Conservation (phyloP, 2,797 vertebrate species). For the Botia almorhae region DNA sequence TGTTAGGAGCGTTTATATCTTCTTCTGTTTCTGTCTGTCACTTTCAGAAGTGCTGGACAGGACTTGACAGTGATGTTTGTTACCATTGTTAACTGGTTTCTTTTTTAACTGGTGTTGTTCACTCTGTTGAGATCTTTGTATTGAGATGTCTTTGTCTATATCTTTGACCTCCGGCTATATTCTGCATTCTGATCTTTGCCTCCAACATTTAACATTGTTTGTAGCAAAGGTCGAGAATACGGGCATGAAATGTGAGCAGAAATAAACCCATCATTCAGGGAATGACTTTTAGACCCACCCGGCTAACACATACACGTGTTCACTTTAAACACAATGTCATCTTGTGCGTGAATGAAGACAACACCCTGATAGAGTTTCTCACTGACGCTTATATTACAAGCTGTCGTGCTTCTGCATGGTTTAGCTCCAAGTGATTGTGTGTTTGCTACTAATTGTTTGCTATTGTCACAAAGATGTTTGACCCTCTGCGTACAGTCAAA, state of each 20-base stretch:
- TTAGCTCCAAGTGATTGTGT: background rate
- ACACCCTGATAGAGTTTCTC: conserved; percentile 14
- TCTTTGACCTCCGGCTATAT: conserved; percentile 18
- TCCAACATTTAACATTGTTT: conserved; percentile 4
- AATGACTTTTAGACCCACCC: background rate
- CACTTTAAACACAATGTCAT: background rate
- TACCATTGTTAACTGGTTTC: background rate
- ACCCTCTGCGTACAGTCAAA: background rate
- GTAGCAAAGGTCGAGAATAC: background rate
- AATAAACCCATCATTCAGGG: background rate
- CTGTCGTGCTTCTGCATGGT: background rate
- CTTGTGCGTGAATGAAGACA: background rate
- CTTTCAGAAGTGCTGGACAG: background rate
- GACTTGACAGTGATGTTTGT: background rate
- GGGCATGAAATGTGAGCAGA: conserved; percentile 11
- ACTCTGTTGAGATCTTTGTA: background rate
- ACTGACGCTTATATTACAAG: background rate
- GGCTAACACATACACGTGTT: background rate
- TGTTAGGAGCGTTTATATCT: too few relatives aligned
- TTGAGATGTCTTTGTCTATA: background rate
- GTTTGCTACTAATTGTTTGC: conserved; percentile 10
- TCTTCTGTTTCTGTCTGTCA: background rate
- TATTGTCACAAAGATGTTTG: background rate
- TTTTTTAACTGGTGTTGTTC: background rate
- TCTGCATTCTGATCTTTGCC: background rate